A percentile compares a stretch with the other conserved stretches of the same genome.
phyloP scores from a whole-genome alignment of 2,113 vertebrate species.

The Elephas maximus region DNA sequence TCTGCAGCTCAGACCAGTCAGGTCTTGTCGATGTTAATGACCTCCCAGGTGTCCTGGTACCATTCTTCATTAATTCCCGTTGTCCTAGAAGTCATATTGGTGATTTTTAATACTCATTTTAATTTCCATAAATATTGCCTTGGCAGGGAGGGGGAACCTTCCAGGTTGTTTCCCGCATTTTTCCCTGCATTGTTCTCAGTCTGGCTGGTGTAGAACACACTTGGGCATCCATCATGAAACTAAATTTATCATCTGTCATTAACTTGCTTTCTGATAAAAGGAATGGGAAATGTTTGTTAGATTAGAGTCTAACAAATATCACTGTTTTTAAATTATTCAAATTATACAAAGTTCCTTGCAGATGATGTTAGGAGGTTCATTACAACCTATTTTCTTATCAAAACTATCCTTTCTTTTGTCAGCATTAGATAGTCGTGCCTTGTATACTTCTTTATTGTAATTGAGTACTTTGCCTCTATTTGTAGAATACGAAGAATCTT shows the following conservation, averaged over 20 bases:
- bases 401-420: constrained; percentile 64
- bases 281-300: constrained; percentile 33
- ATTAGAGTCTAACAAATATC: not conserved
- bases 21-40: not conserved
- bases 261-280: constrained; percentile 45
- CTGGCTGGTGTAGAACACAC: not conserved
- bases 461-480: not conserved
- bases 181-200: constrained; percentile 56
- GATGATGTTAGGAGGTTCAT: not conserved
- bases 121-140: not conserved
- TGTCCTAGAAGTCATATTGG: constrained; percentile 27
- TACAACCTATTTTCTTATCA: constrained; percentile 55
- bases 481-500: not conserved
- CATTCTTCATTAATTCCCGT: not conserved
- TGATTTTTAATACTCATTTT: not conserved
- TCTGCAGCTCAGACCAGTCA: not conserved
- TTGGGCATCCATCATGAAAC: constrained; percentile 65
- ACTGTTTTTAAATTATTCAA: constrained; percentile 68
- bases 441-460: not conserved
- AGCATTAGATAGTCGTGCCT: not conserved
- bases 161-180: not conserved
- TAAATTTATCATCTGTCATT: constrained; percentile 39
- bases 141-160: not conserved
- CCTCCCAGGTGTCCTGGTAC: not conserved
- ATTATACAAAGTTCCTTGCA: constrained; percentile 36